A percentile compares a stretch with the other conserved stretches of the same genome.
Evolutionary conservation across 2,113 vertebrate genomes (phyloP).

Genomic region (Microcebus griseorufus): DNA sequence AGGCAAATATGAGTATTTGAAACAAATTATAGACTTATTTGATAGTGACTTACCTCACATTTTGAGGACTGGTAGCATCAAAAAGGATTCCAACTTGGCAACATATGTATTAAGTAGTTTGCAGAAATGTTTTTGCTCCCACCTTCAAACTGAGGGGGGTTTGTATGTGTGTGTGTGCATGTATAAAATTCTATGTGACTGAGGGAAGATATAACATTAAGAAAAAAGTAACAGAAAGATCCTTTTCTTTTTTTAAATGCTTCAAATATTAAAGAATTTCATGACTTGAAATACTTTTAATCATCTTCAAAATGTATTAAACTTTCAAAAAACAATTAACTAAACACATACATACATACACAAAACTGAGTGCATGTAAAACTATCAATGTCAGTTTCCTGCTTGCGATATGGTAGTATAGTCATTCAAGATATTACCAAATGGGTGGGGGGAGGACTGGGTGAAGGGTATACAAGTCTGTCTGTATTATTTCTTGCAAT

Average conservation of each 20-base stretch:
- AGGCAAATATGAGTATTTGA: constrained; percentile 44
- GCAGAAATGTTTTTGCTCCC: constrained; percentile 13
- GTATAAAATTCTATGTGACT: not conserved
- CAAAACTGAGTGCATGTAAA: not conserved
- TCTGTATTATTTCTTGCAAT: constrained; percentile 5
- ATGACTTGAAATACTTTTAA: constrained; percentile 47
- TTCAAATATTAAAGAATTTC: constrained; percentile 53
- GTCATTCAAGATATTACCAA: constrained; percentile 32
- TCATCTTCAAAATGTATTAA: constrained; percentile 47
- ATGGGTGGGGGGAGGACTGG: not conserved
- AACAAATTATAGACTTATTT: constrained; percentile 16
- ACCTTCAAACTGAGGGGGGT: constrained; percentile 19
- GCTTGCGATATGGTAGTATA: not conserved
- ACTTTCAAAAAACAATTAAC: constrained; percentile 7
- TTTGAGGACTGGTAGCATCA: constrained; percentile 9
- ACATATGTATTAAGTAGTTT: constrained; percentile 17
- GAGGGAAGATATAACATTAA: constrained; percentile 25
- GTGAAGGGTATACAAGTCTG: not conserved
- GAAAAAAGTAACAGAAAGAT: not conserved
- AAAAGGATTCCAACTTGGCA: constrained; percentile 17
- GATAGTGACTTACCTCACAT: constrained; percentile 19
- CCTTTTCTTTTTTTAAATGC: not conserved
- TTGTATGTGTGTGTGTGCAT: not conserved
- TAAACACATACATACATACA: not conserved
- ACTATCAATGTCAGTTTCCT: constrained; percentile 19